These are phyloP conservation scores for Varanus salvator DNA, from an alignment of 2,113 vertebrate species.

Conservation along the genomic window DNA sequence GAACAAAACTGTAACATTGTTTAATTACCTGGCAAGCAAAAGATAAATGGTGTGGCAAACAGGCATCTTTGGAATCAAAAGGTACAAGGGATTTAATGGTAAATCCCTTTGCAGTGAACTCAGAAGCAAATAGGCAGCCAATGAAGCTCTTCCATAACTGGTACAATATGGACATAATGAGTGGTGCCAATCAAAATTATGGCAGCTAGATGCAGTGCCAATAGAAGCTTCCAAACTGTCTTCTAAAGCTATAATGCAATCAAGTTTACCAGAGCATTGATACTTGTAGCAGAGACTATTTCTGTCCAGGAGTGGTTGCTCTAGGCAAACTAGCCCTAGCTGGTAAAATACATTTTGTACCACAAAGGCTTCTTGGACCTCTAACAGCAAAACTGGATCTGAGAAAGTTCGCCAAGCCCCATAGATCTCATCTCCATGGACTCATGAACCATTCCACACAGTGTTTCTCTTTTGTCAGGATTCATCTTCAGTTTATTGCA, in stretches of 20 bases:
- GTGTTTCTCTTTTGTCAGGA: neutral
- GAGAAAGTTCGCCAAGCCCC: neutral
- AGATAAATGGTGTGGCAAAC: neutral
- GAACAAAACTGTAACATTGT: neutral
- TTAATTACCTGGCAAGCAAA: neutral
- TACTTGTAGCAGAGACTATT: neutral
- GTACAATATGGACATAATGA: neutral
- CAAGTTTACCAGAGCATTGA: neutral
- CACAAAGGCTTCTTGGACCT: neutral
- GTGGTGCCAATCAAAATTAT: neutral
- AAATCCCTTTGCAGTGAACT: neutral
- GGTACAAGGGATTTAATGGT: neutral
- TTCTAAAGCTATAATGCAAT: neutral
- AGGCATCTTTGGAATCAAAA: neutral
- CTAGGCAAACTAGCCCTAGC: neutral
- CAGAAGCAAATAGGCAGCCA: neutral
- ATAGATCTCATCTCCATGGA: neutral
- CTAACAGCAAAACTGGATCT: neutral
- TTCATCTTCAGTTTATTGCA: neutral
- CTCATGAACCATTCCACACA: neutral
- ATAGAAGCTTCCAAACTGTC: neutral
- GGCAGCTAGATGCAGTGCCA: neutral
- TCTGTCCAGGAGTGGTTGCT: neutral
- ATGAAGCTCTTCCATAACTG: neutral
- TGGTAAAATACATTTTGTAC: neutral